Evolutionary conservation across 2,888 invertebrate species (phyloP), one percentile per base, ranked within the genome.

Genomic region (Tetramorium bicarinatum): DNA sequence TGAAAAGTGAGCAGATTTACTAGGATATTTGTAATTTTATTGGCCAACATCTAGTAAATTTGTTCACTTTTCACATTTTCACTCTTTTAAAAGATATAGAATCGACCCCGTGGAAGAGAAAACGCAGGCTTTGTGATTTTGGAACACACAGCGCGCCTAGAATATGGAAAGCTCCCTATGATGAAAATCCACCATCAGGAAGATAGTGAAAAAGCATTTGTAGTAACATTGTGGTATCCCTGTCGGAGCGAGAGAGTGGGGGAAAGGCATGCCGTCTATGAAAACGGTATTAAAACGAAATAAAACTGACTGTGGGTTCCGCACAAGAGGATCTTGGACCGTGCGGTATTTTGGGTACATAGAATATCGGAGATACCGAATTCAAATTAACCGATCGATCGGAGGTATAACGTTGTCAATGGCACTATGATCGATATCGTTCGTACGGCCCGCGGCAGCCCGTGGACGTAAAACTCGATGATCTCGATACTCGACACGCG

Each of bases 241-340:
- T 89, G 89, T 83, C 11, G 6, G 8, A 0, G 11, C 4, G 11
- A 9, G 3, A 59, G 25, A 25, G 41, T 18, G 54, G 29, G 66
- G 85, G 84, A 85, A 86, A 86, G 88, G 85, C 89, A 90, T 88
- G 90, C 85, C 87, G 88, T 84, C 88, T 89, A 67, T 69, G 85
- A 87, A 88, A 90, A 88, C 85, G 85, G 44, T 25, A 87, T 86
- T 88, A 87, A 87, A 89, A 91, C 87, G 90, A 91, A 90, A 90
- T 91, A 90, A 90, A 90, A 71, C 80, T 79, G 83, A 87, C 66
- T 11, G 72, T 25, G 15, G 8, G 13, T 64, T 80, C 71, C 76
- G 84, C 34, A 84, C 34, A 84, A 72, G 80, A 82, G 67, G 85
- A 25, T 69, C 41, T 56, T 85, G 83, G 82, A 86, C 61, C 71